These are phyloP conservation scores for Lacanobia wlatinum DNA, from an alignment of 2,888 invertebrate genomes.

Conservation along the genomic window DNA sequence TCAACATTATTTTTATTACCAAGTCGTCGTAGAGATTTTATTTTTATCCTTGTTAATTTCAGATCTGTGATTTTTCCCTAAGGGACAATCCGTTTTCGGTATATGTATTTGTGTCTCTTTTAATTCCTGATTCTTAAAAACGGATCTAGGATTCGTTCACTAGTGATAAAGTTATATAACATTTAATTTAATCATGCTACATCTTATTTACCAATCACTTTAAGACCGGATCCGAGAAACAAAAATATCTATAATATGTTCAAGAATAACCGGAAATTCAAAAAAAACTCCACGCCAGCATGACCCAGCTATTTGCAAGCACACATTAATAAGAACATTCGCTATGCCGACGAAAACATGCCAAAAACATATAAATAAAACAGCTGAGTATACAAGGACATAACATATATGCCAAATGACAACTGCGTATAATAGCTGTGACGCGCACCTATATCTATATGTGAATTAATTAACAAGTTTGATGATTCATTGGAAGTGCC, in stretches of 20 bases:
- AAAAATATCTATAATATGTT: not conserved
- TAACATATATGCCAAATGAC: constrained; percentile 23
- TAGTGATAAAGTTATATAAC: not conserved
- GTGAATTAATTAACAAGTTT: constrained; percentile 24
- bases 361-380: constrained; percentile 21
- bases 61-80: too few species aligned
- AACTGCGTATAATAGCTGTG: constrained; percentile 14
- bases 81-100: not conserved
- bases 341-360: constrained; percentile 38
- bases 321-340: constrained; percentile 37
- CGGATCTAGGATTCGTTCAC: not conserved
- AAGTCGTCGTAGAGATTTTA: not conserved
- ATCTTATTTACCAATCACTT: not conserved
- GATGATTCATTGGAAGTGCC: constrained; percentile 12
- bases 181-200: not conserved
- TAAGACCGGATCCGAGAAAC: not conserved
- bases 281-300: constrained; percentile 42
- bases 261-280: constrained; percentile 21
- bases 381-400: constrained; percentile 36
- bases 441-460: not conserved
- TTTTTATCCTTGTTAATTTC: not conserved
- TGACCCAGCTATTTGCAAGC: constrained; percentile 43
- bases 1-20: not conserved
- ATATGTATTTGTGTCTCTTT: not conserved
- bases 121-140: not conserved